phyloP scores from a whole-genome alignment of 2,113 vertebrate genomes.

The Orycteropus afer region DNA sequence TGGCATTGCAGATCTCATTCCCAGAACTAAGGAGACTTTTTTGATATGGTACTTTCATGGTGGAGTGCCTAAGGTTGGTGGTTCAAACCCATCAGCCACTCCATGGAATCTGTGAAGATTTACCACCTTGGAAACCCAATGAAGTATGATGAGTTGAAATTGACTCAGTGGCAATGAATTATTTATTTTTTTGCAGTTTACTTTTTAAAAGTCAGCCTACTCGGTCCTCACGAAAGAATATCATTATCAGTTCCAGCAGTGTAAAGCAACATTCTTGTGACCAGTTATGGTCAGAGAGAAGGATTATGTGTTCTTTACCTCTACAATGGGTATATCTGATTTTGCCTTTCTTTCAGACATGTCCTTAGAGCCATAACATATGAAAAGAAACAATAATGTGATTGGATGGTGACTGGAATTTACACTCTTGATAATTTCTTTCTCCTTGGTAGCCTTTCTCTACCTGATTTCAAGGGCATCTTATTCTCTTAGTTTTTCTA shows the following conservation, averaged over 20 bases:
- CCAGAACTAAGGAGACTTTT: not conserved
- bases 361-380: not conserved
- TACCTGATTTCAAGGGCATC: no score
- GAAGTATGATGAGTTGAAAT: no score
- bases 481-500: not conserved
- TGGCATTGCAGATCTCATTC: not conserved
- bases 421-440: not conserved
- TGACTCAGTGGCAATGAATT: no score
- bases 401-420: not conserved
- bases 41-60: not conserved
- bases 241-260: not conserved
- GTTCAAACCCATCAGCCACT: no score
- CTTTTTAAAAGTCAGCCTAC: not conserved
- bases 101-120: no score
- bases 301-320: not conserved
- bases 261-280: not conserved
- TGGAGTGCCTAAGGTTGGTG: no score
- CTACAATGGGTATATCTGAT: not conserved
- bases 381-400: not conserved
- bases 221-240: not conserved
- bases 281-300: not conserved
- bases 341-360: not conserved
- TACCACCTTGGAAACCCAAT: no score
- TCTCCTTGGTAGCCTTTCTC: not conserved
- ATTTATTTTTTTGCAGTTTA: no score